phyloP scores from a whole-genome alignment of 2,113 vertebrate genomes.

The Martes martes region DNA sequence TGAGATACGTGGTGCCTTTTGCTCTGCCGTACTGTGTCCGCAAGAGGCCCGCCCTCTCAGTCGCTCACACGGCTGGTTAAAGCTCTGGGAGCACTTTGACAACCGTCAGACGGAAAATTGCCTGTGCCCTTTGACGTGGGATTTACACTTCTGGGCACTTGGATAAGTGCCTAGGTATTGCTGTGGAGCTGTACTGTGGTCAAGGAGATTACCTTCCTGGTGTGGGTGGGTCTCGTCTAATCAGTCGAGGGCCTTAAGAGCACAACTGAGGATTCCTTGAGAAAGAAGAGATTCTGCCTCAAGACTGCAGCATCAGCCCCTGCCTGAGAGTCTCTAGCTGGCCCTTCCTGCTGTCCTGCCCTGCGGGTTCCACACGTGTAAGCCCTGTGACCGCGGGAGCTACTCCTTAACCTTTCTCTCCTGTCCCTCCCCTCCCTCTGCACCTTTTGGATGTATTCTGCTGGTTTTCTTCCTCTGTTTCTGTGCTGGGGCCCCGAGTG shows the following conservation, averaged over 20 bases:
- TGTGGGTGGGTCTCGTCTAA: background rate
- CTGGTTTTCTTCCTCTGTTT: background rate
- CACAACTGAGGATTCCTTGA: background rate
- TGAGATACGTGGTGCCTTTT: background rate
- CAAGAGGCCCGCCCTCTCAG: rapidly evolving
- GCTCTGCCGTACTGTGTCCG: rapidly evolving
- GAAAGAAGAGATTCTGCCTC: background rate
- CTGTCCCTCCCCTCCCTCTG: background rate
- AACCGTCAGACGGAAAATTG: background rate
- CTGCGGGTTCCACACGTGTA: background rate
- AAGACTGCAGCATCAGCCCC: background rate
- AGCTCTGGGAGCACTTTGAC: background rate
- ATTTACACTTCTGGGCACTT: background rate
- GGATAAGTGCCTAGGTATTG: background rate
- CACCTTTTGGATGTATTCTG: background rate
- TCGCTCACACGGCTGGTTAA: background rate
- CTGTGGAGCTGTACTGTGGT: background rate
- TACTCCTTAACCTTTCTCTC: background rate
- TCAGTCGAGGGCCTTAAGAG: background rate
- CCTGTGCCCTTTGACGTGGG: background rate
- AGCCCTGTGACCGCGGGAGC: background rate
- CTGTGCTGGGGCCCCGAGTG: background rate
- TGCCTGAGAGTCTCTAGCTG: background rate
- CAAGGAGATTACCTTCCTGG: background rate
- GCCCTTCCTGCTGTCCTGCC: background rate